A percentile compares a stretch with the other conserved stretches of the same genome.
Conservation (phyloP, 2,797 vertebrate species). For the Heteromormyrus szaboi region DNA sequence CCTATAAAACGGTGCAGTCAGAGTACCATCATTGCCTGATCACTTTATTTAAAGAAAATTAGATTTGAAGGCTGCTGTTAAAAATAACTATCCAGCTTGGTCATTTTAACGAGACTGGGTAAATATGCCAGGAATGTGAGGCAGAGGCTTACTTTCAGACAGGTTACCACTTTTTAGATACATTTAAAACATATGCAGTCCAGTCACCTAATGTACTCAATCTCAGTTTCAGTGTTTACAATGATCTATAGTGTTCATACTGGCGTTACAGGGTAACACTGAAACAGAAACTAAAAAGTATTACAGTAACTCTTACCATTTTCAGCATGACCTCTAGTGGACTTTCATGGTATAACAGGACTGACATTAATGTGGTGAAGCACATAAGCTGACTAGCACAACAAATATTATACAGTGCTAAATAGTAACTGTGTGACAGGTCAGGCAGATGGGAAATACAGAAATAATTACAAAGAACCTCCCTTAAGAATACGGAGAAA, state of each 20-base stretch:
- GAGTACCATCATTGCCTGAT: background rate
- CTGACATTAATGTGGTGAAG: background rate
- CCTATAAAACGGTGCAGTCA: background rate
- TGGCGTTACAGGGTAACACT: background rate
- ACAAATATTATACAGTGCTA: background rate
- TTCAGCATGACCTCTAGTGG: conserved; percentile 21
- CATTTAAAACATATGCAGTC: background rate
- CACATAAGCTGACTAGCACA: background rate
- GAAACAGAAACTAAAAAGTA: background rate
- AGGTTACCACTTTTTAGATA: background rate
- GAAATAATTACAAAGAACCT: background rate
- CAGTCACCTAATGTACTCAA: background rate
- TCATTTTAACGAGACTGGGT: background rate
- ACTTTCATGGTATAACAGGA: background rate
- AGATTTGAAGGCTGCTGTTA: background rate
- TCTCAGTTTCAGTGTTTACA: background rate
- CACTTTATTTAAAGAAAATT: background rate
- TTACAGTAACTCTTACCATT: background rate
- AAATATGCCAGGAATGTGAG: background rate
- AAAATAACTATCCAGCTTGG: background rate
- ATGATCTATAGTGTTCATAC: background rate
- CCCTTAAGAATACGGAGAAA: background rate
- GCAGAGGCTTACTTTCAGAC: background rate
- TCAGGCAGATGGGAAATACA: background rate
- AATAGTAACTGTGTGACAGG: background rate